Evolutionary conservation across 2,797 vertebrate species (phyloP).

Genomic region (Aldrovandia affinis): DNA sequence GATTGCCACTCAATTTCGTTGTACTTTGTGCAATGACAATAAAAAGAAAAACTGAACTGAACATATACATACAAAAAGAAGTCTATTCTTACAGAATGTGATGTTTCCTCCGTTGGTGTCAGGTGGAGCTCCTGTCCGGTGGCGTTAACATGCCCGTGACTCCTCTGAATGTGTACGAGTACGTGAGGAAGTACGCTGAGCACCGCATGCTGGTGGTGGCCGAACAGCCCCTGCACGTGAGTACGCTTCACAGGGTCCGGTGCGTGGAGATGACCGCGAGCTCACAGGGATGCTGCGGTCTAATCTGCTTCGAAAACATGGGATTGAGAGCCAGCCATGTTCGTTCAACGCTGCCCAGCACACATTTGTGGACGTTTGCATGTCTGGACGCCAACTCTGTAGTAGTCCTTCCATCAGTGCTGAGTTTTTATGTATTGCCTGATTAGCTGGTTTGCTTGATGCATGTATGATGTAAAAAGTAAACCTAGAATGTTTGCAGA

Average conservation of each 20-base stretch:
- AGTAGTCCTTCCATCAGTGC: neutral
- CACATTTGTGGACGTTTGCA: neutral
- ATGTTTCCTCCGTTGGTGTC: neutral
- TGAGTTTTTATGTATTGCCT: neutral
- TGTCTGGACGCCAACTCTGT: neutral
- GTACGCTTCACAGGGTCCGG: constrained; percentile 53
- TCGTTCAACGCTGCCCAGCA: neutral
- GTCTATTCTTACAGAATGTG: neutral
- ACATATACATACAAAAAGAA: neutral
- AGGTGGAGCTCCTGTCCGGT: constrained; percentile 96
- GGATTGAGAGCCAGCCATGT: neutral
- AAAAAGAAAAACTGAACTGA: too few species aligned
- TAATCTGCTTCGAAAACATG: neutral
- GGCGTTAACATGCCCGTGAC: constrained; percentile 98
- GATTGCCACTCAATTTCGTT: too few species aligned
- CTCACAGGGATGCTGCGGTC: neutral
- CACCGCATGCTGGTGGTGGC: constrained; percentile 98
- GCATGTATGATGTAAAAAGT: too few species aligned
- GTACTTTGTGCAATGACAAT: too few species aligned
- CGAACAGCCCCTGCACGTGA: constrained; percentile 95
- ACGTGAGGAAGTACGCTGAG: constrained; percentile 96
- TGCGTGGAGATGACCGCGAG: neutral
- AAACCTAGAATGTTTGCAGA: too few species aligned
- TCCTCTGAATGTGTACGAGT: constrained; percentile 97
- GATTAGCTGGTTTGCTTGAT: too few species aligned